These are phyloP conservation scores for Miniopterus natalensis DNA, from an alignment of 2,113 vertebrate species.

Conservation along the genomic window DNA sequence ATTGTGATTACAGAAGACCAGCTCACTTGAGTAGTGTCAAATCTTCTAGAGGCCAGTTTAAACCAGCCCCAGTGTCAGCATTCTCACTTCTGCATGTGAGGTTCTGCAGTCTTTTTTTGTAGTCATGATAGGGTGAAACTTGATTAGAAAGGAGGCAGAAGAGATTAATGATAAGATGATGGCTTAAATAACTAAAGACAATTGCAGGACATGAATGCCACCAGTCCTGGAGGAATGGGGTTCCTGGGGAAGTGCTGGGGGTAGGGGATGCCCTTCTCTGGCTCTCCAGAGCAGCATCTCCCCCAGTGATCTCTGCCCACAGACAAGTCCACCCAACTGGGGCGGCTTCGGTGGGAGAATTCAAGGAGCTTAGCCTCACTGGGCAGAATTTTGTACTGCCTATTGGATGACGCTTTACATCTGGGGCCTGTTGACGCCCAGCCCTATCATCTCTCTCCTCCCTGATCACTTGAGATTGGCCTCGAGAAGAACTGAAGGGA, in stretches of 20 bases:
- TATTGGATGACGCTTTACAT: neutral
- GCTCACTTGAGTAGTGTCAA: neutral
- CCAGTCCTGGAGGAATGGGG: neutral
- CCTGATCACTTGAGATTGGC: neutral
- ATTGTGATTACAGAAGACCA: slow-evolving; percentile 50
- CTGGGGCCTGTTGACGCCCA: neutral
- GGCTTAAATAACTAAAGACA: neutral
- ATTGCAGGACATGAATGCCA: neutral
- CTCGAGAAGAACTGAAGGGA: neutral
- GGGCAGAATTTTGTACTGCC: neutral
- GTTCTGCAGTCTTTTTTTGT: neutral
- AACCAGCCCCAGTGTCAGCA: neutral
- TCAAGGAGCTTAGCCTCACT: neutral
- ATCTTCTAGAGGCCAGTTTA: slow-evolving; percentile 19
- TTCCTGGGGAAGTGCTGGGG: neutral
- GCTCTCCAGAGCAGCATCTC: neutral
- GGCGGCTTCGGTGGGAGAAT: neutral
- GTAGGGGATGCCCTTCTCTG: neutral
- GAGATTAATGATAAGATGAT: neutral
- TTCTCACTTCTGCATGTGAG: neutral
- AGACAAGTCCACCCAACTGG: neutral
- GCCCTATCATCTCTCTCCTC: neutral
- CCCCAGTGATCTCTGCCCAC: neutral
- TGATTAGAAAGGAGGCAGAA: slow-evolving; percentile 4
- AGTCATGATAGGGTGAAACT: neutral